Conservation (phyloP, 1,140 invertebrate species). For the Drosophila kikkawai region DNA sequence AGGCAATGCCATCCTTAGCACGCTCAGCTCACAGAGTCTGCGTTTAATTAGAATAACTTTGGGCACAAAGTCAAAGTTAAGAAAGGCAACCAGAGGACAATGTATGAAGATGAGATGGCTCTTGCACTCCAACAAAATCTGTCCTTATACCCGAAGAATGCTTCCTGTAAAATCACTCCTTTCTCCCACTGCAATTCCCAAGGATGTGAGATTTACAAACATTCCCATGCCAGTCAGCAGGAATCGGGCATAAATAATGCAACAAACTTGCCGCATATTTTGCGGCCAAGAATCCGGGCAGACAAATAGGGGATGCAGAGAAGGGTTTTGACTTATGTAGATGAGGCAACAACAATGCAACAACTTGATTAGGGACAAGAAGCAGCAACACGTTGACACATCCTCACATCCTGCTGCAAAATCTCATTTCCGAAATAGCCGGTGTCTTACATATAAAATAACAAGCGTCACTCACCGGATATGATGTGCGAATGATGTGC, state of each 20-base stretch:
- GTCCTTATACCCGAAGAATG: background rate
- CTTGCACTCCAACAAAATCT: background rate
- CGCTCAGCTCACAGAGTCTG: background rate
- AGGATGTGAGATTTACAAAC: slow-evolving; percentile 8
- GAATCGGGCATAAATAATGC: slow-evolving; percentile 48
- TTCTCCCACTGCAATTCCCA: background rate
- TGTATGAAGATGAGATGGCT: slow-evolving; percentile 15
- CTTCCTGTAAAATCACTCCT: background rate
- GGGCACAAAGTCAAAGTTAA: slow-evolving; percentile 45
- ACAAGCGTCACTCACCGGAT: slow-evolving; percentile 24
- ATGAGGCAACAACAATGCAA: slow-evolving; percentile 14
- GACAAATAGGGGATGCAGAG: slow-evolving; percentile 13
- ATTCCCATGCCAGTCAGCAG: slow-evolving; percentile 17
- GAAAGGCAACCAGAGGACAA: slow-evolving; percentile 32
- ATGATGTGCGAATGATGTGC: slow-evolving; percentile 34
- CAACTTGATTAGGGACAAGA: slow-evolving; percentile 57
- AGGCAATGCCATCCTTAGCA: slow-evolving; percentile 5
- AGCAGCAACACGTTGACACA: slow-evolving; percentile 62
- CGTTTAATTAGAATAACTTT: slow-evolving; percentile 64
- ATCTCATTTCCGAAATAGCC: slow-evolving; percentile 57
- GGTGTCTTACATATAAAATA: slow-evolving; percentile 52
- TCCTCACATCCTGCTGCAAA: slow-evolving; percentile 37
- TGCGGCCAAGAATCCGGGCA: slow-evolving; percentile 34
- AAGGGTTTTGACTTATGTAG: slow-evolving; percentile 4
- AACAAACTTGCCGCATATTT: slow-evolving; percentile 67